Conservation (phyloP, 2,113 vertebrate genomes). For the Elachura formosa region DNA sequence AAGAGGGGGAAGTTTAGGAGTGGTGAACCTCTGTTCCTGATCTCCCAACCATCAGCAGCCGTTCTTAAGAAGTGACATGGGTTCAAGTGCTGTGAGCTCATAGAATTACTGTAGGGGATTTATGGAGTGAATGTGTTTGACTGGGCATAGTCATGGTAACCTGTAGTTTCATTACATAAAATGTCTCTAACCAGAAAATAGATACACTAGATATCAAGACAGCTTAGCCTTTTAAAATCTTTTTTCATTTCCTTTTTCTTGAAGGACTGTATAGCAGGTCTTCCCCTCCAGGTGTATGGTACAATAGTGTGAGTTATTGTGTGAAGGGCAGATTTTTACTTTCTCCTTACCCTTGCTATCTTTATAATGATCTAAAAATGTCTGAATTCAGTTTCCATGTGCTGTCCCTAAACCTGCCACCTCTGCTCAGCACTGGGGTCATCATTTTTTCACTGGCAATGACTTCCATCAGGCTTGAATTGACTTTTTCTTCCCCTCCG, state of each 20-base stretch:
- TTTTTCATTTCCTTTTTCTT: neutral
- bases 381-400: neutral
- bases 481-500: neutral
- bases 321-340: constrained; percentile 21
- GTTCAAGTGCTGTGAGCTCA: neutral
- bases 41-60: neutral
- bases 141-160: constrained; percentile 12
- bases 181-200: constrained; percentile 27
- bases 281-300: neutral
- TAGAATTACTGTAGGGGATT: constrained; percentile 3
- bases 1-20: neutral
- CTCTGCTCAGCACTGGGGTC: neutral
- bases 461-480: neutral
- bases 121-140: neutral
- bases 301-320: constrained; percentile 21
- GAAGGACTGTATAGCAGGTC: neutral
- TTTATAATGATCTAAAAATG: constrained; percentile 59
- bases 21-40: neutral
- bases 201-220: neutral
- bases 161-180: constrained; percentile 56
- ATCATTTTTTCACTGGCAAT: neutral
- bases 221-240: neutral
- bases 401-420: neutral
- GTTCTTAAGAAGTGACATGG: neutral
- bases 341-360: constrained; percentile 40